Percentiles rank a stretch among this genome's conserved stretches.
Evolutionary conservation across 2,113 vertebrate genomes (phyloP).

Genomic region (Malurus cyaneus): DNA sequence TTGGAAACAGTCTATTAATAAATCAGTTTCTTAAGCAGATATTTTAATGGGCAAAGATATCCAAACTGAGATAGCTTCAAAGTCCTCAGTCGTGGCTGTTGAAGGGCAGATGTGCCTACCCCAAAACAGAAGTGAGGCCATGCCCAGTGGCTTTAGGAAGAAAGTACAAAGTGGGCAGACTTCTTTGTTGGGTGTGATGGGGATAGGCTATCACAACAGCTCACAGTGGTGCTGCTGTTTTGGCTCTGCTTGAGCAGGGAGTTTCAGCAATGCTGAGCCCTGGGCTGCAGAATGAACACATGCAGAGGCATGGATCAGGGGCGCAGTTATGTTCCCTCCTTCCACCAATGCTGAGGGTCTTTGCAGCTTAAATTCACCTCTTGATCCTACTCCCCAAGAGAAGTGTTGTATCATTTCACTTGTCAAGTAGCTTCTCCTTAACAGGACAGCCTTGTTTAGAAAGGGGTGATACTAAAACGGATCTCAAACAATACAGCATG

Average conservation of each 20-base stretch:
- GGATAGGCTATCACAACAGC: not conserved
- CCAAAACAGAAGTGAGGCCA: not conserved
- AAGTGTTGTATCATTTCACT: not conserved
- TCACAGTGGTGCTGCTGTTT: rapidly evolving
- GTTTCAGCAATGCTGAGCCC: not conserved
- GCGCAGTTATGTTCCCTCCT: not conserved
- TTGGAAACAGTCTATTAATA: not conserved
- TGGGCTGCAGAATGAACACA: not conserved
- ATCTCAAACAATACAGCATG: not conserved
- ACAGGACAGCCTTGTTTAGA: not conserved
- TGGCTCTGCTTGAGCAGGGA: not conserved
- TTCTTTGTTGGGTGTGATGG: not conserved
- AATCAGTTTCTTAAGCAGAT: not conserved
- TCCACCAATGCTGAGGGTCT: not conserved
- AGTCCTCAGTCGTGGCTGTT: not conserved
- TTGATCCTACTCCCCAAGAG: not conserved
- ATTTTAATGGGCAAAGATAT: not conserved
- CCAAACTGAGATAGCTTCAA: not conserved
- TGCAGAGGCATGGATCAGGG: not conserved
- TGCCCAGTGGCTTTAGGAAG: not conserved
- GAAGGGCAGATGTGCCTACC: rapidly evolving
- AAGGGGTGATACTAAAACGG: not conserved
- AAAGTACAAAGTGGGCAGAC: not conserved
- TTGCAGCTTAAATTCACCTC: not conserved
- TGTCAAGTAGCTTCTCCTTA: not conserved